These are phyloP conservation scores for Sus scrofa DNA, from an alignment of 2,113 vertebrate genomes.

Conservation along the genomic window T2T-Sscrofa CM000830.6:75958501-75959000, in stretches of 20 bases:
- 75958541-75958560: too few relatives aligned
- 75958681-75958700: too few relatives aligned
- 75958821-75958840: slow-evolving; percentile 26
- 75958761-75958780: neutral
- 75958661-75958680: too few relatives aligned
- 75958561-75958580: too few relatives aligned
- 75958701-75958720: too few relatives aligned
- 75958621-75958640: too few relatives aligned
- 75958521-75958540: too few relatives aligned
- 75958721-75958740: neutral
- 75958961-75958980: slow-evolving; percentile 28
- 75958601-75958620: too few relatives aligned
- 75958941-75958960: slow-evolving; percentile 23
- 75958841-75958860: neutral
- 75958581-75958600: too few relatives aligned
- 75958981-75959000: neutral
- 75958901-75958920: slow-evolving; percentile 3
- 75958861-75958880: neutral
- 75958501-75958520: too few relatives aligned
- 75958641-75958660: too few relatives aligned
- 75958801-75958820: neutral
- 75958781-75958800: slow-evolving; percentile 21
- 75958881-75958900: neutral
- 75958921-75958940: neutral
- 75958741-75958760: slow-evolving; percentile 45